Base-by-base conservation (phyloP, 2,888 invertebrate species). In the Sminthurides aquaticus region DNA sequence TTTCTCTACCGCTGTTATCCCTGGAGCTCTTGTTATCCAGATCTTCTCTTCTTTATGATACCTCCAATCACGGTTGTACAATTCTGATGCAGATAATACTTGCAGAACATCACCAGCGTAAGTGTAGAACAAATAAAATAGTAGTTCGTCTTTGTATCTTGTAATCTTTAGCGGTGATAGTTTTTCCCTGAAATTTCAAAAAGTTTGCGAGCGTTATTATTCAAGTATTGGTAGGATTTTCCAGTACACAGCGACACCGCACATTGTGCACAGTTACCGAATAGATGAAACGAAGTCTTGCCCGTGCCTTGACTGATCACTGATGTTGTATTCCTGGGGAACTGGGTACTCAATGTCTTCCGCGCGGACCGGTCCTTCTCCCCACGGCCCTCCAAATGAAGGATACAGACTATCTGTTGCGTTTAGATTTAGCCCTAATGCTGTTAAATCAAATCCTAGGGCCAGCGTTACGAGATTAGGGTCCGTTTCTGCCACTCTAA, bases 51-150 rank as follows among this genome's bases (percentile, higher is more conserved):
- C 95, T 84, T 90, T 97, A 81, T 99, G 98, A 84, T 95, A 99
- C 83, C 99, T 87, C 99, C 99, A 99, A 79, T 99, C 98, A 78
- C 99, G 87, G 81, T 87, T 91, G 81, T 97, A 97, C 81, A 74
- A 63, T 60, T 74, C 73, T 20, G 69, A 64, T 18, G 73, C 73
- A 34, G 73, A 69, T 61, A 74, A 62, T 77, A 98, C 84, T 84
- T 99, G 99, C 83, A 98, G 86, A 76, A 94, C 89, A 84, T 99
- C 98, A 76, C 97, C 96, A 78, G 94, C 92, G 82, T 94, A 97
- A 83, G 95, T 97, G 83, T 99, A 99, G 84, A 98, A 99, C 82
- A 99, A 87, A 84, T 94, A 99, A 85, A 99, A 99, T 77, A 99
- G 85, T 78, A 98, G 86, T 82, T 99, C 98, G 82, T 99, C 99